Evolutionary conservation across 2,113 vertebrate species (phyloP).

Genomic region (Cisticola juncidis): DNA sequence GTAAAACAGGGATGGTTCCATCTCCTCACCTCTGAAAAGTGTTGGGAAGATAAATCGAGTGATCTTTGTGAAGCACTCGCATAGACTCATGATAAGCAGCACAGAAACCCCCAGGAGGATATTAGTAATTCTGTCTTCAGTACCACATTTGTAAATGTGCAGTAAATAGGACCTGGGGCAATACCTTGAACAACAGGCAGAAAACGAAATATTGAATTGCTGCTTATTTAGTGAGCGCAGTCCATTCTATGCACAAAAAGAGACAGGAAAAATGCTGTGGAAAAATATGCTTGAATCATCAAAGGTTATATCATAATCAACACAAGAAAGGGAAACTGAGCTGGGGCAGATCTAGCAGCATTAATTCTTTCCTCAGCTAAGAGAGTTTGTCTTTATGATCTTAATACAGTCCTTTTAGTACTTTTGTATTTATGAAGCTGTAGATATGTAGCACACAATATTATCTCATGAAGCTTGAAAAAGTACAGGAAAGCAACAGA

Average conservation of each 20-base stretch:
- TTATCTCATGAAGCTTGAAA: background rate
- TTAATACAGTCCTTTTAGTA: background rate
- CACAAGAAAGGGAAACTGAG: background rate
- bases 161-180: slow-evolving; percentile 13
- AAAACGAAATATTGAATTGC: background rate
- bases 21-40: background rate
- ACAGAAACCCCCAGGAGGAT: background rate
- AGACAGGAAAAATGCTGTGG: background rate
- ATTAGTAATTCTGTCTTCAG: slow-evolving; percentile 30
- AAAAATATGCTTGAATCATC: background rate
- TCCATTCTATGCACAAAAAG: background rate
- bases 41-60: background rate
- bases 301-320: background rate
- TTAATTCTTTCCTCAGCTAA: background rate
- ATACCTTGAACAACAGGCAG: background rate
- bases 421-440: background rate
- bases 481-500: background rate
- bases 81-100: background rate
- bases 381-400: background rate
- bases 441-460: background rate
- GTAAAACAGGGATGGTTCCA: background rate
- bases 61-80: background rate
- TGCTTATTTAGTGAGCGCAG: background rate
- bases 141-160: background rate
- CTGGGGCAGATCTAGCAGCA: background rate